phyloP scores from a whole-genome alignment of 2,797 vertebrate species.

The Luscinia megarhynchos region DNA sequence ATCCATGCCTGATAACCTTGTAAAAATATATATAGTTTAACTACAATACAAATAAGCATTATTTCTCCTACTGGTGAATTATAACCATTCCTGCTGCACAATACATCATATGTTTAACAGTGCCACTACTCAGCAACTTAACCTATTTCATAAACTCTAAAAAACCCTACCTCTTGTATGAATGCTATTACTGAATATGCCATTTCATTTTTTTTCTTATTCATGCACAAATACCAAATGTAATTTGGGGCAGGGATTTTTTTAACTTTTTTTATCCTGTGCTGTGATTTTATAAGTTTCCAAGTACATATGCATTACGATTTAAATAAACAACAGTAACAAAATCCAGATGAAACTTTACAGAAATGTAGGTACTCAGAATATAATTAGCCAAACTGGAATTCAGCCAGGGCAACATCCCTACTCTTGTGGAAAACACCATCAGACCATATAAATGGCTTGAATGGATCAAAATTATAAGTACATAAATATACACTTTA shows the following conservation, averaged over 20 bases:
- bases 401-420: not conserved
- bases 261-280: not conserved
- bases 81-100: not conserved
- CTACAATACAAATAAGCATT: conserved; percentile 8
- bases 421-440: not conserved
- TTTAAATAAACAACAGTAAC: conserved; percentile 22
- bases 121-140: not conserved
- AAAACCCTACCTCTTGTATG: not conserved
- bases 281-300: not conserved
- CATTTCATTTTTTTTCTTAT: not conserved
- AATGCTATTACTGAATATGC: not conserved
- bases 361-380: not conserved
- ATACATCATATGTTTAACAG: not conserved
- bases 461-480: not conserved
- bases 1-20: not conserved
- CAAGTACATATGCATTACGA: not conserved
- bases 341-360: conserved; percentile 29
- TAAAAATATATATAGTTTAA: not conserved
- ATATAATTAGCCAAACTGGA: conserved; percentile 12
- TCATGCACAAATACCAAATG: not conserved
- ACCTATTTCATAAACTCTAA: not conserved
- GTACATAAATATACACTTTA: not conserved
- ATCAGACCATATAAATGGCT: not conserved
- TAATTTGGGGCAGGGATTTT: not conserved
- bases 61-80: not conserved